Percentiles rank a stretch among this genome's conserved stretches.
These are phyloP conservation scores for Marronus borbonicus DNA, from an alignment of 2,888 invertebrate genomes.

Conservation along the genomic window DNA sequence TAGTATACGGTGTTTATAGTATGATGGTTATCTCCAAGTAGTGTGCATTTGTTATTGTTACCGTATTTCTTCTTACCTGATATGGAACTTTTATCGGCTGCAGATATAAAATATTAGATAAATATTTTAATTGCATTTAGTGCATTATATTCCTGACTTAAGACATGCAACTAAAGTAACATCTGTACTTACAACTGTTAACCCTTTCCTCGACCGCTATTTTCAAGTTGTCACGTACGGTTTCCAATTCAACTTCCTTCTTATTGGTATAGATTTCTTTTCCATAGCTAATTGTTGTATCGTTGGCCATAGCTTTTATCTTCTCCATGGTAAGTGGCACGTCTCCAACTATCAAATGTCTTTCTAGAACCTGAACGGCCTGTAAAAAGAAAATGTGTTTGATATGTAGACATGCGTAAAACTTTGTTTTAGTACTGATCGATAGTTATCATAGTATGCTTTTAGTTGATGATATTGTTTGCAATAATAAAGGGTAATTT, in stretches of 20 bases:
- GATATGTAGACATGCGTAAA: too few species aligned
- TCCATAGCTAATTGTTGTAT: slow-evolving; percentile 67
- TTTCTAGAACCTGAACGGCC: slow-evolving; percentile 88
- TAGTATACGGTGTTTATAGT: not conserved
- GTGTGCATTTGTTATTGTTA: slow-evolving; percentile 13
- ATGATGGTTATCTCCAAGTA: not conserved
- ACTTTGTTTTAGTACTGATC: too few species aligned
- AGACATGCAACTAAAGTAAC: slow-evolving; percentile 12
- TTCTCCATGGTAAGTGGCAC: slow-evolving; percentile 87
- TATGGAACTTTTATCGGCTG: slow-evolving; percentile 40
- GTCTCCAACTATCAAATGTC: slow-evolving; percentile 89
- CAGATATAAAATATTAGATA: slow-evolving; percentile 10
- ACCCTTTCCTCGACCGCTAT: slow-evolving; percentile 81
- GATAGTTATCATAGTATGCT: too few species aligned
- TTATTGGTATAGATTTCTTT: slow-evolving; percentile 52
- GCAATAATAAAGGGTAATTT: too few species aligned
- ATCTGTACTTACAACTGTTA: slow-evolving; percentile 78
- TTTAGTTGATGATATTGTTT: too few species aligned
- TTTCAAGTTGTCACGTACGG: slow-evolving; percentile 81
- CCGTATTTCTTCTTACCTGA: slow-evolving; percentile 28
- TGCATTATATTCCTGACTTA: slow-evolving; percentile 13
- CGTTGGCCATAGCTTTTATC: slow-evolving; percentile 80
- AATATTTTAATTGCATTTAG: slow-evolving; percentile 28
- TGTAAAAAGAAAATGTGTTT: slow-evolving; percentile 64
- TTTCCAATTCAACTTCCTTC: slow-evolving; percentile 77